Evolutionary conservation across 2,888 invertebrate genomes (phyloP).

Genomic region (Lottia scabra): DNA sequence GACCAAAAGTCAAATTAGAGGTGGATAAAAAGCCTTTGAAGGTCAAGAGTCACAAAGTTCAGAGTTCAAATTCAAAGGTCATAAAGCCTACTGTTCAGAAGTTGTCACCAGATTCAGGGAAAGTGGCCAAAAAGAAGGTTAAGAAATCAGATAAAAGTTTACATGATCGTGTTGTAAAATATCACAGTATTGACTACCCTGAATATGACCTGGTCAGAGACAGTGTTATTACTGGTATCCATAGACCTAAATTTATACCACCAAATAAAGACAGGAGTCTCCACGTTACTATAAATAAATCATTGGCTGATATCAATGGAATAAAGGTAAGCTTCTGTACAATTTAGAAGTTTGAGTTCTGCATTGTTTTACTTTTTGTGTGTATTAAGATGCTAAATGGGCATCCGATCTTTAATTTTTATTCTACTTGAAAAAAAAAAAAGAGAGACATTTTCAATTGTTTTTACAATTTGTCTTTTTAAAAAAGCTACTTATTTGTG

Average conservation of each 20-base stretch:
- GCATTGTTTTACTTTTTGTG: too few species aligned
- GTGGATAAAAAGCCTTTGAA: too few species aligned
- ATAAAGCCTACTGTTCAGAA: neutral
- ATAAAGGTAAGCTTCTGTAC: conserved; percentile 55
- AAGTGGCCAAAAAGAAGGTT: conserved; percentile 18
- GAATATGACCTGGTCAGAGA: conserved; percentile 38
- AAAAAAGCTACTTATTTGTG: too few species aligned
- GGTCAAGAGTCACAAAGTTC: too few species aligned
- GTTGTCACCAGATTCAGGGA: conserved; percentile 10
- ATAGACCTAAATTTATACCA: conserved; percentile 45
- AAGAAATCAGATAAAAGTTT: conserved; percentile 27
- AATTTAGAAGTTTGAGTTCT: too few species aligned
- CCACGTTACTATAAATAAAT: conserved; percentile 23
- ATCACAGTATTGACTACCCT: conserved; percentile 37
- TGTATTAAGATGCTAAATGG: too few species aligned
- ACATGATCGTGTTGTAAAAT: conserved; percentile 17
- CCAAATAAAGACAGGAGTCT: conserved; percentile 44
- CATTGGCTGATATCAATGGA: conserved; percentile 49
- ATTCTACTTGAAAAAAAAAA: too few species aligned
- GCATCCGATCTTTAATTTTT: too few species aligned
- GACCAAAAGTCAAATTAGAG: too few species aligned
- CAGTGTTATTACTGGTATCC: conserved; percentile 31
- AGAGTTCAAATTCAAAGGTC: too few species aligned
- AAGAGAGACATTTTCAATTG: too few species aligned
- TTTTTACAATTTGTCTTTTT: neutral